Evolutionary conservation across 2,888 invertebrate species (phyloP), one percentile per base, ranked within the genome.

Genomic region (Linhomoeus sp.): DNA sequence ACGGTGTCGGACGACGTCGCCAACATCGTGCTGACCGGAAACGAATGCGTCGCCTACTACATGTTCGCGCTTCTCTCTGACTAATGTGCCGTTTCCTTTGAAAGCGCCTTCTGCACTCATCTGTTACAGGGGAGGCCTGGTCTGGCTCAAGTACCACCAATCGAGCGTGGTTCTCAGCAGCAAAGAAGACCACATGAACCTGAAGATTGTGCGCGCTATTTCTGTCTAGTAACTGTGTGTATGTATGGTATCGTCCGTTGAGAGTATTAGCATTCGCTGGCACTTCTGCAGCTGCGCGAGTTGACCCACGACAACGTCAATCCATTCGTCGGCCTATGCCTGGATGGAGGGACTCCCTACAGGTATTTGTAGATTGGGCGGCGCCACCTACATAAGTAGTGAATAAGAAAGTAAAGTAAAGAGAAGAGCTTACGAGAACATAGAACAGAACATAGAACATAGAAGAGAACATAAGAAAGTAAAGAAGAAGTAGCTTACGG

Each of bases 1-100:
- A 43, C 44, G 15, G 40, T 45, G 23, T 48, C 48, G 17, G 48
- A 48, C 2, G 48, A 48, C 41, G 36, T 48, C 2, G 48, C 48
- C n/a, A 43, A 48, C 26, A 48, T 48, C 23, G 48, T 48, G 17
- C 35, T 48, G 20, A 44, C 22, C 23, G 48, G 48, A 3, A 39
- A 48, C 35, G 48, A 48, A 20, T 23, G 48, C 3, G 40, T 40
- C 20, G 48, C 41, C 24, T 45, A 44, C 29, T 29, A 29, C 29
- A 12, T 5, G 29, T 29, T 9, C 29, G 29, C 29, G n/a, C n/a
- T n/a, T n/a, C n/a, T 29, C 12, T 29, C 7, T 12, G 29, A 12
- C 12, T 29, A 29, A 29, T 12, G 29, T 29, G 12, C 5, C n/a
- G n/a, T n/a, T n/a, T n/a, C n/a, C n/a, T n/a, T n/a, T 29, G 29